Evolutionary conservation across 2,113 vertebrate genomes (phyloP).

Genomic region (Melanerpes aurifrons): DNA sequence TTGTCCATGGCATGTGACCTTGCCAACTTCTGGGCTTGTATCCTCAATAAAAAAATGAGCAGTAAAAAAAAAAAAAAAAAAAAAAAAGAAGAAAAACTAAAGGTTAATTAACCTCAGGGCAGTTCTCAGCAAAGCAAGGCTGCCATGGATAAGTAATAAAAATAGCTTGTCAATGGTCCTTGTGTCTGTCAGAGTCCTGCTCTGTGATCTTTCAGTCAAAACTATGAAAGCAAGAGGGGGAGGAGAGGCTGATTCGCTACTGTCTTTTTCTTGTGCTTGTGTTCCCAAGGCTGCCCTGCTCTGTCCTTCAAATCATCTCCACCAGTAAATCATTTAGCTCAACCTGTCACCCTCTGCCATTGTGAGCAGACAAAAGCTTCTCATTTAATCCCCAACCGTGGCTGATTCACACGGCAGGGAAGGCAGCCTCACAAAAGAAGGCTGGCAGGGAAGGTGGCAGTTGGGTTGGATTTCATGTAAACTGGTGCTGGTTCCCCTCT

Average conservation of each 20-base stretch:
- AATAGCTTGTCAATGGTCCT: slow-evolving; percentile 60
- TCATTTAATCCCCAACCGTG: slow-evolving; percentile 77
- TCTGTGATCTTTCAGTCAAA: slow-evolving; percentile 71
- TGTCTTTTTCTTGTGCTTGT: slow-evolving; percentile 57
- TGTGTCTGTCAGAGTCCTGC: slow-evolving; percentile 48
- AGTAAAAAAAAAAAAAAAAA: not conserved
- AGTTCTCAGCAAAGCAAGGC: slow-evolving; percentile 54
- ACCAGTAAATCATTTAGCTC: slow-evolving; percentile 75
- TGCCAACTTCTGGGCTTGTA: not conserved
- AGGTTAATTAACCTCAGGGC: slow-evolving; percentile 64
- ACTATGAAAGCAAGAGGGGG: not conserved
- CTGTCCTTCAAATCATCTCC: slow-evolving; percentile 72
- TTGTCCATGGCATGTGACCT: slow-evolving; percentile 19
- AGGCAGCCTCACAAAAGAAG: slow-evolving; percentile 57
- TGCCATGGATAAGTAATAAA: slow-evolving; percentile 64
- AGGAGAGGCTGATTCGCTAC: slow-evolving; percentile 50
- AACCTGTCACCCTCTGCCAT: slow-evolving; percentile 67
- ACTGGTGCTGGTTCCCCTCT: slow-evolving; percentile 36
- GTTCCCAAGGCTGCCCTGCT: slow-evolving; percentile 64
- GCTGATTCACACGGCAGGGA: slow-evolving; percentile 67
- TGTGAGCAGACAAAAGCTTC: slow-evolving; percentile 72
- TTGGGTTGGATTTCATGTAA: slow-evolving; percentile 61
- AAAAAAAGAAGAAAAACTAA: not conserved
- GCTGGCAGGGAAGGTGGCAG: slow-evolving; percentile 47
- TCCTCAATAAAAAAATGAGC: not conserved